Conservation (phyloP, 2,797 vertebrate species). For the Ispidina picta region DNA sequence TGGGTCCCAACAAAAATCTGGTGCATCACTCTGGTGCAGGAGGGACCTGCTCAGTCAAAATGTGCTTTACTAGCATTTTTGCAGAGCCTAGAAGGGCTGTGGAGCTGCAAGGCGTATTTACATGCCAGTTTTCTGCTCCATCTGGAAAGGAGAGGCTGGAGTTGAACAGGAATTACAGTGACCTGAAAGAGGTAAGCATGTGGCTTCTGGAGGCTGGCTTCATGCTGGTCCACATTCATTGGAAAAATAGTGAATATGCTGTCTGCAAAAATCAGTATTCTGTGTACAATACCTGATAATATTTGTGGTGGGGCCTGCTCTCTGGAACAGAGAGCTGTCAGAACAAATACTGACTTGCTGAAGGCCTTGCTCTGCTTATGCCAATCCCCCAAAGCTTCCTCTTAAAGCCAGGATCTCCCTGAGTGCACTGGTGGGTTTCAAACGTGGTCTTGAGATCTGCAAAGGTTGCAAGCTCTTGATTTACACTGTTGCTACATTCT, state of each 20-base stretch:
- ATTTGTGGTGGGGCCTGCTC: not conserved
- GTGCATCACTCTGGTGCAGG: not conserved
- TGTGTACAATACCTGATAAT: not conserved
- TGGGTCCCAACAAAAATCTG: not conserved
- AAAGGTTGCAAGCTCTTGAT: not conserved
- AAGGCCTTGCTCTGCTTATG: not conserved
- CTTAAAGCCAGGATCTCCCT: not conserved
- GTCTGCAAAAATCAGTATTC: not conserved
- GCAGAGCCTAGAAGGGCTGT: not conserved
- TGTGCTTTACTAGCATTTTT: not conserved
- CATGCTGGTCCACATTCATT: not conserved
- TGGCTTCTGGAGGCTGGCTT: not conserved
- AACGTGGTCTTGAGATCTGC: fast-evolving
- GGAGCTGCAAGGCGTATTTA: not conserved
- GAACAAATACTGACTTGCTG: not conserved
- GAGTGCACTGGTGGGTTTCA: not conserved
- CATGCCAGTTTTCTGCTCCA: not conserved
- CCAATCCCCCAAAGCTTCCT: not conserved
- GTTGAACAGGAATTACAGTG: not conserved
- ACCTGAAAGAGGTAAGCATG: not conserved
- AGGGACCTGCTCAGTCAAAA: not conserved
- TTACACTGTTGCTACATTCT: conserved; percentile 29
- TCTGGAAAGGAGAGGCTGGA: not conserved
- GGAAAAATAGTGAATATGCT: not conserved
- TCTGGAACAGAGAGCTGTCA: not conserved